Base-by-base conservation (phyloP, 2,888 invertebrate genomes). In the Mellilla xanthometata region DNA sequence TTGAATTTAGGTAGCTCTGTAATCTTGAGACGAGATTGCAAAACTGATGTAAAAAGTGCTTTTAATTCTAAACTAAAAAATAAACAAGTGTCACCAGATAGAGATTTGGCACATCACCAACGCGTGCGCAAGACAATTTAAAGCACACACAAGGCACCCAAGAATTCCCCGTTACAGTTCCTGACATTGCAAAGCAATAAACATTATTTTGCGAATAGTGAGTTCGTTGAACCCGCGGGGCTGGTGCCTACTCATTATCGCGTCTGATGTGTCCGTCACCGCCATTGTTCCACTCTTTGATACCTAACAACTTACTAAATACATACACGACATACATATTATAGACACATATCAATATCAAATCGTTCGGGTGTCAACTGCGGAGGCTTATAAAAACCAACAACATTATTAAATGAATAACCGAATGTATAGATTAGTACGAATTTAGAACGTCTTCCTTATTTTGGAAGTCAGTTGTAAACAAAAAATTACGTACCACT, bases 201-300 rank as follows among this genome's bases (percentile, higher is more conserved):
- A 76, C 59, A 72, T 72, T 72, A 79, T 77, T 83, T 81, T 75
- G 81, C 81, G 69, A 79, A 82, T 76, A 62, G 74, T 68, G 65
- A 81, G 88, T 86, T 86, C 83, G 70, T 86, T 87, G 88, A 87
- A 84, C 88, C 79, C 78, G 71, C 72, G 78, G 82, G 83, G 81
- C 80, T n/a, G n/a, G n/a, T n/a, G n/a, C n/a, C n/a, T 74, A 78
- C 79, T 83, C 79, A 87, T 87, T 86, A 86, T 84, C 80, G 79
- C 76, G 83, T 78, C 67, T 85, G 81, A 83, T 81, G 86, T 82
- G 84, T 85, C 78, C 79, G 76, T 73, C 72, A 72, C 59, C 65
- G 73, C 78, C 72, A 83, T 86, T 86, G 86, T 85, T 81, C 72
- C 76, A 75, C 60, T 54, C 68, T 56, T 65, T 71, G 68, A 70